Conservation (phyloP, 2,797 vertebrate genomes). For the Eurystomus glaucurus region DNA sequence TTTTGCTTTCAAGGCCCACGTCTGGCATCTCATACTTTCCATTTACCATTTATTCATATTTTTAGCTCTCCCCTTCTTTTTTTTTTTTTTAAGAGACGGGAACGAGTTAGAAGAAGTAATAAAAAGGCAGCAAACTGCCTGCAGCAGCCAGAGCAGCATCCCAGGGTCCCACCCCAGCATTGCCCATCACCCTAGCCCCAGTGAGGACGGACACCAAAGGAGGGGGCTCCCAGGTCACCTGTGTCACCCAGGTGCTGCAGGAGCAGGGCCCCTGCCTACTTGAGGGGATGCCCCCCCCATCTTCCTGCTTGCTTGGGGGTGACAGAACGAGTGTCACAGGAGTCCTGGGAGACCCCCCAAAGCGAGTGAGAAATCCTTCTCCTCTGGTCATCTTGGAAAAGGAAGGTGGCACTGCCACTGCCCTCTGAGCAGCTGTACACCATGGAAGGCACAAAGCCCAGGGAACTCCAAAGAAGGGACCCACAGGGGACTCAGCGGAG, state of each 20-base stretch:
- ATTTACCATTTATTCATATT: background rate
- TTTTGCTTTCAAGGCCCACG: background rate
- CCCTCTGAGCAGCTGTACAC: accelerated
- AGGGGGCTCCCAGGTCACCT: background rate
- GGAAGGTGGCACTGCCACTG: accelerated
- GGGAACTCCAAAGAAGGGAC: background rate
- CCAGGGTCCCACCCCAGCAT: accelerated
- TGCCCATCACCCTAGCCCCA: background rate
- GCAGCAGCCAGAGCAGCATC: background rate
- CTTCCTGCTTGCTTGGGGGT: accelerated
- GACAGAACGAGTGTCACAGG: accelerated
- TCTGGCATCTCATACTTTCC: background rate
- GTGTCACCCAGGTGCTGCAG: background rate
- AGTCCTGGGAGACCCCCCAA: accelerated
- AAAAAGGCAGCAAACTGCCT: background rate
- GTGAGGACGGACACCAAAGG: accelerated
- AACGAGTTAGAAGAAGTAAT: background rate
- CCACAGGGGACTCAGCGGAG: background rate
- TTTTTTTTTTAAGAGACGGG: background rate
- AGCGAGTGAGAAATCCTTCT: accelerated
- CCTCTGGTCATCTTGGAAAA: accelerated
- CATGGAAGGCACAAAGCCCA: accelerated
- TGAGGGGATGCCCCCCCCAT: background rate
- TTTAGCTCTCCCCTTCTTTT: background rate
- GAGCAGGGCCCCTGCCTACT: background rate